These are phyloP conservation scores for Silurus aristotelis DNA, from an alignment of 2,797 vertebrate genomes.

Conservation along the genomic window DNA sequence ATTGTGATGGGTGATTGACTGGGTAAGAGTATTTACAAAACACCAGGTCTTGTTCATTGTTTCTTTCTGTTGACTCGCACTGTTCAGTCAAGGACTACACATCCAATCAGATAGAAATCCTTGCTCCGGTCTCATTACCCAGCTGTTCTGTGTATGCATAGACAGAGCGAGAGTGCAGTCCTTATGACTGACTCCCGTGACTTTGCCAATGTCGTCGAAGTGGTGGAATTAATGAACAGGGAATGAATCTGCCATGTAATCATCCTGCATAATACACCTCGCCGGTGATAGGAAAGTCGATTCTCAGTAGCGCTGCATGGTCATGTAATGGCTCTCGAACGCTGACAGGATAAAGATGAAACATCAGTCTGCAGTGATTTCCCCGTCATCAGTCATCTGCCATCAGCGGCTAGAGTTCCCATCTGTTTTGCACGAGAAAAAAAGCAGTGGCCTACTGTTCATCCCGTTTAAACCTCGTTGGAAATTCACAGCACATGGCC, in stretches of 20 bases:
- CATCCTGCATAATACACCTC: slow-evolving; percentile 53
- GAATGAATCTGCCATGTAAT: slow-evolving; percentile 53
- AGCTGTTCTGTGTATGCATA: not conserved
- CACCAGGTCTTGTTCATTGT: not conserved
- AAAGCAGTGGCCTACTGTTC: not conserved
- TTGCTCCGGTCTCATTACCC: not conserved
- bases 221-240: slow-evolving; percentile 11
- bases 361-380: not conserved
- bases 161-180: not conserved
- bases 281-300: slow-evolving; percentile 48
- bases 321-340: slow-evolving; percentile 1
- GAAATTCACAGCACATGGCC: slow-evolving; percentile 13
- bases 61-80: not conserved
- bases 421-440: slow-evolving; percentile 2
- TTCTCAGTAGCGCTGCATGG: slow-evolving; percentile 49
- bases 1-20: too few species aligned
- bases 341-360: too few species aligned
- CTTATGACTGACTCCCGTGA: not conserved
- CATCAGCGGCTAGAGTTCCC: not conserved
- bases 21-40: too few species aligned
- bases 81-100: not conserved
- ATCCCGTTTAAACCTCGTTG: not conserved
- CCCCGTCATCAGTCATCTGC: not conserved
- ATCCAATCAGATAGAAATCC: slow-evolving; percentile 7
- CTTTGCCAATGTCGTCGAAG: slow-evolving; percentile 3